A percentile compares a stretch with the other conserved stretches of the same genome.
Evolutionary conservation across 2,888 invertebrate genomes (phyloP).

Genomic region (Philereme vetulata): DNA sequence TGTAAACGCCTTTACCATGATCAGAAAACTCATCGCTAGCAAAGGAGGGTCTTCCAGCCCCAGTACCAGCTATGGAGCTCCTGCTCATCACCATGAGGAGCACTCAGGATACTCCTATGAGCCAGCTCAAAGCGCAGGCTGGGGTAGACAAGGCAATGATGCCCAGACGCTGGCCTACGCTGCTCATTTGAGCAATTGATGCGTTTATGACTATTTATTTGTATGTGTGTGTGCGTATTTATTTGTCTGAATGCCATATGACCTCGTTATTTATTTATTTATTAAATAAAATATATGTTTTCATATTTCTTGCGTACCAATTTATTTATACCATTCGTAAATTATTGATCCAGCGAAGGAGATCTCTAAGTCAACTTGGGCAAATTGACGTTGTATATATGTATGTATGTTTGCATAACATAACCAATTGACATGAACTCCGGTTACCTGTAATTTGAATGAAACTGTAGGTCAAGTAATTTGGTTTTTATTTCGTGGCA

Average conservation of each 20-base stretch:
- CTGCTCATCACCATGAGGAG: conserved; percentile 82
- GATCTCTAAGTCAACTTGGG: too few relatives aligned
- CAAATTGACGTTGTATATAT: too few relatives aligned
- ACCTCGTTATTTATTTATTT: conserved; percentile 72
- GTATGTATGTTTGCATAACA: too few relatives aligned
- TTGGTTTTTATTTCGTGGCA: too few relatives aligned
- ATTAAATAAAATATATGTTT: conserved; percentile 50
- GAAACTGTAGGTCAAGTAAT: too few relatives aligned
- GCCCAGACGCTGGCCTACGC: conserved; percentile 88
- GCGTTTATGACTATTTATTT: conserved; percentile 46
- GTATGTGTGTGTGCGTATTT: conserved; percentile 55
- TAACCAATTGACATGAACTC: too few relatives aligned
- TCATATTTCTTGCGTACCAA: conserved; percentile 19
- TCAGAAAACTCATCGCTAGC: conserved; percentile 87
- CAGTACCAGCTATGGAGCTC: conserved; percentile 86
- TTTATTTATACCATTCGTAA: background rate
- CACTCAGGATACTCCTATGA: conserved; percentile 82
- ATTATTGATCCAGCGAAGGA: too few relatives aligned
- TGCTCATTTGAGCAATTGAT: conserved; percentile 62
- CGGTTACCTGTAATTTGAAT: too few relatives aligned
- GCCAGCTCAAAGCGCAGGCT: conserved; percentile 78
- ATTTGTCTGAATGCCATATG: conserved; percentile 59
- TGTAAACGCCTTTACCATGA: conserved; percentile 87
- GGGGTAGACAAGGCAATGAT: conserved; percentile 86
- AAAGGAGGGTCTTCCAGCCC: conserved; percentile 59